Evolutionary conservation across 2,888 invertebrate genomes (phyloP).

Genomic region (Sepiola atlantica): DNA sequence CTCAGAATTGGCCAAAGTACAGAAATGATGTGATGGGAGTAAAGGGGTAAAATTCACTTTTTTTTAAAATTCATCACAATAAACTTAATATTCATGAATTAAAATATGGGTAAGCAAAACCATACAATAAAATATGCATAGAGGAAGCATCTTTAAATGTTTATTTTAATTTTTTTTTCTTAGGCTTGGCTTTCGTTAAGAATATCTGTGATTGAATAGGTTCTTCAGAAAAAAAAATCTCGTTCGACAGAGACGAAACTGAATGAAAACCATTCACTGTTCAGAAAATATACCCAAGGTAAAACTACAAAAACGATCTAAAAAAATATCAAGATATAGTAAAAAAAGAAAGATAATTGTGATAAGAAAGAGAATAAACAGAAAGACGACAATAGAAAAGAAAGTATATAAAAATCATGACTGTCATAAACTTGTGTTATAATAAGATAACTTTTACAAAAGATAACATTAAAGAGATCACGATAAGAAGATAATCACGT

Average conservation of each 20-base stretch:
- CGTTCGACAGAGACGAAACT: background rate
- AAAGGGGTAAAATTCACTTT: background rate
- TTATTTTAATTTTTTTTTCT: background rate
- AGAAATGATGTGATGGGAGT: background rate
- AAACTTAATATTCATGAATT: constrained; percentile 13
- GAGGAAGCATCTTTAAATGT: background rate
- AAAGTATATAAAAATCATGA: background rate
- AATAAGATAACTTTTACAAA: constrained; percentile 7
- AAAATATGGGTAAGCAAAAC: background rate
- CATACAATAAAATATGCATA: background rate
- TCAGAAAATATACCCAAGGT: constrained; percentile 7
- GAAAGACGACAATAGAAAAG: background rate
- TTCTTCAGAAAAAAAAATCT: background rate
- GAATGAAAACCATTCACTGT: background rate
- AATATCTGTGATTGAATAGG: background rate
- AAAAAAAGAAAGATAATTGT: background rate
- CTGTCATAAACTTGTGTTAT: background rate
- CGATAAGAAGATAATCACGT: constrained; percentile 12
- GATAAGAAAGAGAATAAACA: background rate
- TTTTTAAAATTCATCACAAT: background rate
- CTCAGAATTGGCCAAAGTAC: background rate
- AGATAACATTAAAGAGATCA: constrained; percentile 19
- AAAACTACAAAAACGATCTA: background rate
- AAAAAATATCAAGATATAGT: background rate
- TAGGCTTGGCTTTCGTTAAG: background rate